Base-by-base conservation (phyloP, 1,140 invertebrate species). In the Drosophila grimshawi region DNA sequence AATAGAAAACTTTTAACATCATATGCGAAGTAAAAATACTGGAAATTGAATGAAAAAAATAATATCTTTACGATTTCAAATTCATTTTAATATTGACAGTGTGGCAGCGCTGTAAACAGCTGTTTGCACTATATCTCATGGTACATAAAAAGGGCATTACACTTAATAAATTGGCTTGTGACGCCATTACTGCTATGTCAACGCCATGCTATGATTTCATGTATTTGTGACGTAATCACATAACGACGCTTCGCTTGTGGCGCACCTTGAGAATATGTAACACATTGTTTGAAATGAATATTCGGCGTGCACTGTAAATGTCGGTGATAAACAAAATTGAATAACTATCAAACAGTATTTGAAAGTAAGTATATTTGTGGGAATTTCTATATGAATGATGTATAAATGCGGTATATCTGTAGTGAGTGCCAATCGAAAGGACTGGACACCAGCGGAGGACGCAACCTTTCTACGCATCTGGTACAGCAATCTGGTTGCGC, bases 391-490 rank as follows among this genome's bases (percentile, higher is more conserved):
- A 60, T 35, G 3, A 19, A 45, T 45, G 32, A 32, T 32, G 1
- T 5, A 11, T 59, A 33, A 35, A 45, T 19, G 35, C 5, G 2
- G 5, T 37, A 7, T 27, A 46, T 45, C 2, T 53, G 0, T 7
- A 70, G 67, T 70, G 43, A 19, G 27, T 27, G n/a, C 1, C 27
- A 39, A 56, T 2, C 46, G 56, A 10, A 49, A 8, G 10, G 2
- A 2, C 7, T 71, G 68, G 61, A 51, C 61, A 6, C 4, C 7
- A 4, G 3, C 29, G 3, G 61, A 71, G n/a, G 68, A 65, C 30
- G 19, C 43, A 6, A 43, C 2, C 35, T 51, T 71, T n/a, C 45
- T 71, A 4, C n/a, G 7, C n/a, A 19, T 65, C 3, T 71, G 68
- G 61, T 46, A 48, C 30, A 65, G 6, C 1, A 43, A 71, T 7